Evolutionary conservation across 2,113 vertebrate genomes (phyloP).

Genomic region (Phyllostomus discolor): DNA sequence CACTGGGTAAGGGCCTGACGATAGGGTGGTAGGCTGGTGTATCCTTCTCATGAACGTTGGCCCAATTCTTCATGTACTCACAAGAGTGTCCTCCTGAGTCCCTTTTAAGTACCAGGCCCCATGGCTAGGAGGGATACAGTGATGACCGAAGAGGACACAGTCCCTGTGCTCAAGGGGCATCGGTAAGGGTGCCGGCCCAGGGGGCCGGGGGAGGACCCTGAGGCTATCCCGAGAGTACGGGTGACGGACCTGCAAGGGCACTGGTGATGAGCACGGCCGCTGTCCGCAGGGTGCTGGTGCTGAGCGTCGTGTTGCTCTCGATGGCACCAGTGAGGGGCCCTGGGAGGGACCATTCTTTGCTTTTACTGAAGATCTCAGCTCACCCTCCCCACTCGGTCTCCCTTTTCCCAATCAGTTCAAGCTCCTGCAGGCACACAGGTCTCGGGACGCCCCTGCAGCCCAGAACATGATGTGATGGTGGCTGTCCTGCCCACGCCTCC

Average conservation of each 20-base stretch:
- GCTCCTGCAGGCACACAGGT: not conserved
- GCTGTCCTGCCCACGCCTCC: not conserved
- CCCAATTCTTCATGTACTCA: not conserved
- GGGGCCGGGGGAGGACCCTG: not conserved
- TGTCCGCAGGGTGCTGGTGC: not conserved
- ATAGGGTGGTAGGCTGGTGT: not conserved
- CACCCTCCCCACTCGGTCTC: not conserved
- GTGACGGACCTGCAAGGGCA: not conserved
- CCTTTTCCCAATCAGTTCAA: not conserved
- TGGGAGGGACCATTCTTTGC: not conserved
- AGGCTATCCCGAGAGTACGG: not conserved
- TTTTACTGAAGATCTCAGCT: not conserved
- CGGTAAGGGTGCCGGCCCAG: accelerated
- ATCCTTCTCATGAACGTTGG: not conserved
- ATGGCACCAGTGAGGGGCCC: too few relatives aligned
- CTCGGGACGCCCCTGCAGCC: not conserved
- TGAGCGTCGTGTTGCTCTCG: not conserved
- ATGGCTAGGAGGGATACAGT: not conserved
- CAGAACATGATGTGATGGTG: not conserved
- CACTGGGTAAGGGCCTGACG: not conserved
- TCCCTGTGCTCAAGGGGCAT: not conserved
- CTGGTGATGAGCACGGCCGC: not conserved
- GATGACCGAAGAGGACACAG: not conserved
- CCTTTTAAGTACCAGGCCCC: not conserved
- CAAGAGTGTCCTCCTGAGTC: not conserved